phyloP scores from a whole-genome alignment of 2,888 invertebrate species.

The Drosophila algonquin region DNA sequence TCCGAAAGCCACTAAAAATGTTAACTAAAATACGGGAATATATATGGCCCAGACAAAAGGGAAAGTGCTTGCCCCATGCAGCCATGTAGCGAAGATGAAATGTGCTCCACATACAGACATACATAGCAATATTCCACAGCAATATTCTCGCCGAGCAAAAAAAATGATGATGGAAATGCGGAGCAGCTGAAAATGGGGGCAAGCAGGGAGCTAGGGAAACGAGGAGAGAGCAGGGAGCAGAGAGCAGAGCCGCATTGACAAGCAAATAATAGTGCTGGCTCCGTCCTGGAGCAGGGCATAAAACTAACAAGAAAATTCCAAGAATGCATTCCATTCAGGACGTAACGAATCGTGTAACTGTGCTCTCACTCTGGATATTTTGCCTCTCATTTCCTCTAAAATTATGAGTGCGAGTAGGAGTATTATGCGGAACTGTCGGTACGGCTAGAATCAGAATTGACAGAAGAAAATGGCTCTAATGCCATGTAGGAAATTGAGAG shows the following conservation, averaged over 20 bases:
- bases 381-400: constrained; percentile 28
- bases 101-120: constrained; percentile 54
- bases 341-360: constrained; percentile 40
- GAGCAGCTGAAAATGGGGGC: constrained; percentile 22
- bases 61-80: constrained; percentile 47
- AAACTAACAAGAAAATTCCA: constrained; percentile 39
- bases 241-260: constrained; percentile 36
- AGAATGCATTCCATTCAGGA: constrained; percentile 24
- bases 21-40: constrained; percentile 51
- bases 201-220: constrained; percentile 6
- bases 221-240: too few relatives aligned
- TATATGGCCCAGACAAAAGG: constrained; percentile 47
- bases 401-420: constrained; percentile 11
- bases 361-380: constrained; percentile 11
- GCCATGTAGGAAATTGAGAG: constrained; percentile 7
- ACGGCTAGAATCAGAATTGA: constrained; percentile 8
- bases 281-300: constrained; percentile 21
- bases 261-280: constrained; percentile 30
- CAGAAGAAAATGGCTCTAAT: constrained; percentile 17
- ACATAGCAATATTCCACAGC: constrained; percentile 3
- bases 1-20: constrained; percentile 59
- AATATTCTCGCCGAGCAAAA: constrained; percentile 47
- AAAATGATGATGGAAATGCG: constrained; percentile 45
- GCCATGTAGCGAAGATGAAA: constrained; percentile 60
- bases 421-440: constrained; percentile 15